Conservation (phyloP, 2,888 invertebrate species). For the Aspidiotus destructor region DNA sequence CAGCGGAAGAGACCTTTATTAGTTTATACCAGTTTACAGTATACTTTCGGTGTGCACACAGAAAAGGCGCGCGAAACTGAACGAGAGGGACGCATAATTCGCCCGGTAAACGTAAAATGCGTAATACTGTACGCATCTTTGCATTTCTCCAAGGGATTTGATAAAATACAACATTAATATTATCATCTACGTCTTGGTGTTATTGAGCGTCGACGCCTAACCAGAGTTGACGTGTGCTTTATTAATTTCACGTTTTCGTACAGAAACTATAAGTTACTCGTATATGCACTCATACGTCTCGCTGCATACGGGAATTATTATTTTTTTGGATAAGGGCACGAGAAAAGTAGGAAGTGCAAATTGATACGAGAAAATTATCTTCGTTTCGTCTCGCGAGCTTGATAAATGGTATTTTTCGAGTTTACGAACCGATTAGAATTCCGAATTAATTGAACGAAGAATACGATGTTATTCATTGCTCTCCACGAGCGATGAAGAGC, state of each 20-base stretch:
- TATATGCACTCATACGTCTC: too few species aligned
- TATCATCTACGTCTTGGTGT: constrained; percentile 15
- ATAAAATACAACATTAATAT: constrained; percentile 27
- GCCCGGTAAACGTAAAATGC: constrained; percentile 8
- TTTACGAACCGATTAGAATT: too few species aligned
- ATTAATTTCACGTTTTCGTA: constrained; percentile 23
- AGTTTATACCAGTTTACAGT: constrained; percentile 23
- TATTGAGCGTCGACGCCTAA: constrained; percentile 1
- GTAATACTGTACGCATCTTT: constrained; percentile 30
- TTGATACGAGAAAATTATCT: neutral
- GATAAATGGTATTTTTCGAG: neutral
- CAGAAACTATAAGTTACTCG: too few species aligned
- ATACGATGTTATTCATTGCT: too few species aligned
- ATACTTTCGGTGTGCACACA: constrained; percentile 5
- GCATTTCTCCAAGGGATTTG: constrained; percentile 28
- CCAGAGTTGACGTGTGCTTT: constrained; percentile 22
- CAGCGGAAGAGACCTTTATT: constrained; percentile 25
- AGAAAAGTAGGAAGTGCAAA: neutral
- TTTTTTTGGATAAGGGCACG: neutral
- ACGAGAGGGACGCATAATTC: constrained; percentile 14
- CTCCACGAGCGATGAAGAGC: too few species aligned
- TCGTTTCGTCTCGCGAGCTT: neutral
- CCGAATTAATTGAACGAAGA: too few species aligned
- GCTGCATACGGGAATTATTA: neutral
- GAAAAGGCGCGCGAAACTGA: constrained; percentile 2